These are phyloP conservation scores for Masticophis lateralis DNA, from an alignment of 2,797 vertebrate genomes.

Conservation along the genomic window DNA sequence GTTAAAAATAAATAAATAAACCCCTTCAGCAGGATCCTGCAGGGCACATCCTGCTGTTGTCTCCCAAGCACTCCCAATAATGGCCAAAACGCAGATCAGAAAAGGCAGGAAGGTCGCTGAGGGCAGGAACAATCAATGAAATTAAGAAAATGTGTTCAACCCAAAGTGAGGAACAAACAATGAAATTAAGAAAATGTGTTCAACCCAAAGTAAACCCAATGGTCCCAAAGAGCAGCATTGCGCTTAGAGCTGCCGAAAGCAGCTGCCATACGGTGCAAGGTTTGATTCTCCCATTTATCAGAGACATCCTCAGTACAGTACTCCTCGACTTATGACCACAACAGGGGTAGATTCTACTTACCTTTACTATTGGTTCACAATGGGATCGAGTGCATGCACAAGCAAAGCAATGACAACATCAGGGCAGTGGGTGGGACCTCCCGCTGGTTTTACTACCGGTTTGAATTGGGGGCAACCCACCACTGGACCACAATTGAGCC, in stretches of 20 bases:
- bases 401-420: too few relatives aligned
- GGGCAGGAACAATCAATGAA: background rate
- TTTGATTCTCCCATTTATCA: background rate
- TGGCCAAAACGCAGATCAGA: background rate
- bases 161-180: background rate
- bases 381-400: fast-evolving
- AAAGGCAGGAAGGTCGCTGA: background rate
- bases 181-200: constrained; percentile 12
- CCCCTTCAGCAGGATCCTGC: background rate
- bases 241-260: background rate
- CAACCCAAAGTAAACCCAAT: background rate
- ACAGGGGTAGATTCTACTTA: too few relatives aligned
- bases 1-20: background rate
- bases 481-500: background rate
- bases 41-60: background rate
- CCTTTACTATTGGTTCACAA: too few relatives aligned
- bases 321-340: background rate
- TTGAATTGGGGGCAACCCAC: too few relatives aligned
- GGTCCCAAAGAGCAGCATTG: too few relatives aligned
- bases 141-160: background rate
- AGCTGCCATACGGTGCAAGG: background rate
- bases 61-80: background rate
- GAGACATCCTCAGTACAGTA: background rate
- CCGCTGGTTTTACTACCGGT: too few relatives aligned
- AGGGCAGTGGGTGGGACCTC: too few relatives aligned